Evolutionary conservation across 2,888 invertebrate genomes (phyloP).

Genomic region (Nemotelus pantherinus): DNA sequence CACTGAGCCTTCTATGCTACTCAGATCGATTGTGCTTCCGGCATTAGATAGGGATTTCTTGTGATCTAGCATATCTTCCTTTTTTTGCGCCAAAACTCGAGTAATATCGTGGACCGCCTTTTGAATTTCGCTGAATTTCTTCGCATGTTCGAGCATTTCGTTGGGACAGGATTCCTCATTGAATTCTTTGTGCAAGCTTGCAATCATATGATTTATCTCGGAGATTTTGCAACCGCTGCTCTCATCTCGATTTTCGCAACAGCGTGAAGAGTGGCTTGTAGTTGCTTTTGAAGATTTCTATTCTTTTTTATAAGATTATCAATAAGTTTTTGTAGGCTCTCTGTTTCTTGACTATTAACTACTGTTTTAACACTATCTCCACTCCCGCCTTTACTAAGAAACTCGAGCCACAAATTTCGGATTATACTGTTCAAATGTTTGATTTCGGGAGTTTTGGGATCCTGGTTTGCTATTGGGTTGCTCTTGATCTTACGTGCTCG

Average conservation of each 20-base stretch:
- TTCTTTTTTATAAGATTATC: conserved; percentile 69
- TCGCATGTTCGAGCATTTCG: conserved; percentile 54
- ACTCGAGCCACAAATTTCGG: conserved; percentile 73
- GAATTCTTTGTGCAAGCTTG: conserved; percentile 65
- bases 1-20: background rate
- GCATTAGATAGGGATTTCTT: conserved; percentile 24
- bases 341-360: conserved; percentile 16
- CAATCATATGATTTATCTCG: conserved; percentile 70
- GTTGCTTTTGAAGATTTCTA: conserved; percentile 72
- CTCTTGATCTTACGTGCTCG: conserved; percentile 87
- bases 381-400: conserved; percentile 61
- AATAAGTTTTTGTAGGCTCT: conserved; percentile 36
- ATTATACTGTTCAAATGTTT: conserved; percentile 76
- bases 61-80: conserved; percentile 39
- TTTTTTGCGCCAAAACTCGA: conserved; percentile 51
- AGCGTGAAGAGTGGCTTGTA: conserved; percentile 73
- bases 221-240: conserved; percentile 71
- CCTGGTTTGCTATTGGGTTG: conserved; percentile 87
- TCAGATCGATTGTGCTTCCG: background rate
- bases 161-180: conserved; percentile 59
- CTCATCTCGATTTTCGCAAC: conserved; percentile 78
- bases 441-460: conserved; percentile 83
- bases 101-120: conserved; percentile 56
- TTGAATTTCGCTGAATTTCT: conserved; percentile 54
- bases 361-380: conserved; percentile 53